Evolutionary conservation across 2,888 invertebrate species (phyloP), one percentile per base, ranked within the genome.

Genomic region (Hydroisotoma schaefferi): DNA sequence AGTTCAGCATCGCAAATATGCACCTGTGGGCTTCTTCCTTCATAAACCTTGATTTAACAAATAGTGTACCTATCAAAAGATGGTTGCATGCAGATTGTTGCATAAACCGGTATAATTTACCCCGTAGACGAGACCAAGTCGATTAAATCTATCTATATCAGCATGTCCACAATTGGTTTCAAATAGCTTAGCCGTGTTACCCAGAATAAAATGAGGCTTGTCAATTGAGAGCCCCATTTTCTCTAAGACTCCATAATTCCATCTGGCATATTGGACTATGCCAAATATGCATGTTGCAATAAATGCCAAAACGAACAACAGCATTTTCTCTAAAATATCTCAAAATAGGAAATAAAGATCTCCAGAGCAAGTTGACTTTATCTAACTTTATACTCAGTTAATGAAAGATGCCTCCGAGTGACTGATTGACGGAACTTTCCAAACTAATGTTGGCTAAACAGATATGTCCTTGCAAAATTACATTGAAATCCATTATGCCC

Each of bases 121-220:
- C 49, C 70, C 72, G 55, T 56, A 72, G 27, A 70, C 51, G n/a
- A 55, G 38, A 0, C 72, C 72, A 43, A 64, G 60, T 48, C 59
- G 38, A 20, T 69, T 54, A 44, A 63, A 63, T 51, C 62, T 49
- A 57, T 61, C 38, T 15, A 67, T 60, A 48, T 72, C 72, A 3
- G 58, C 52, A 1, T 59, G 22, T 2, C 55, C 63, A 10, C 57
- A 61, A 20, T 56, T 26, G 44, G 43, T 57, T 29, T 22, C 20
- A 33, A 65, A 64, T 1, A 66, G 10, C 43, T 68, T 53, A 6
- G 58, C 59, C 3, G 59, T 40, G 18, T 63, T 68, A 8, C 72
- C 72, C 1, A 66, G 33, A 0, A 72, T 27, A 2, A 68, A 56
- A 46, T 65, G 63, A 8, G 63, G 59, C 4, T 67, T 62, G 6